phyloP scores from a whole-genome alignment of 2,888 invertebrate genomes.

The Allacma fusca region DNA sequence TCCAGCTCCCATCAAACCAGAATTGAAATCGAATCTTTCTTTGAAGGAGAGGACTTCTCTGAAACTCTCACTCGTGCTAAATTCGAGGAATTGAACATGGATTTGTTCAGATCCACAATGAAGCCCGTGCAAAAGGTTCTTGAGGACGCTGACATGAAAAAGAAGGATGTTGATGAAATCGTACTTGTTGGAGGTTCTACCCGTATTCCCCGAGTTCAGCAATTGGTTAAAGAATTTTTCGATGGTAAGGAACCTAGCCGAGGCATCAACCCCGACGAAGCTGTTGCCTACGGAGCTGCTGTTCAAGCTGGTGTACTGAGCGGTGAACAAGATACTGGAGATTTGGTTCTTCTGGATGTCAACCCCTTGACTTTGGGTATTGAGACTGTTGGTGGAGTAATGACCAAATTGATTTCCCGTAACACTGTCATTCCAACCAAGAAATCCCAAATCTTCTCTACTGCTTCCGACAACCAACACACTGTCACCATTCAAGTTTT shows the following conservation, averaged over 20 bases:
- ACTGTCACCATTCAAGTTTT: constrained; percentile 98
- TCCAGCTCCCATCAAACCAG: constrained; percentile 94
- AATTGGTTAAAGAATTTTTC: constrained; percentile 92
- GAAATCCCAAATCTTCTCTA: constrained; percentile 99
- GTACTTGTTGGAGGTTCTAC: constrained; percentile 99
- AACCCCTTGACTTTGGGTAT: constrained; percentile 99
- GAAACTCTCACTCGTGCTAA: constrained; percentile 97
- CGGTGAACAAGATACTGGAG: constrained; percentile 96
- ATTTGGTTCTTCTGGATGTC: constrained; percentile 95
- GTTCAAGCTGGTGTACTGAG: constrained; percentile 98
- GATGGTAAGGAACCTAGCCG: constrained; percentile 97
- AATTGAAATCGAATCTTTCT: constrained; percentile 98
- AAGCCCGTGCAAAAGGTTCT: constrained; percentile 95
- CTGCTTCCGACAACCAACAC: constrained; percentile 98
- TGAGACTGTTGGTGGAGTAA: constrained; percentile 99
- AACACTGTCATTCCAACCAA: constrained; percentile 99
- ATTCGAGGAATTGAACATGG: constrained; percentile 98
- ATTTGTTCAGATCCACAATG: constrained; percentile 78
- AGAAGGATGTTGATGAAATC: constrained; percentile 97
- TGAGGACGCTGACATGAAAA: constrained; percentile 99
- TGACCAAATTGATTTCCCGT: constrained; percentile 97
- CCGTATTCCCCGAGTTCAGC: constrained; percentile 95
- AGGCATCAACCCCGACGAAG: constrained; percentile 99
- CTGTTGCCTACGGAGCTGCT: constrained; percentile 72
- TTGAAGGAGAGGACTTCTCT: constrained; percentile 97